Conservation (phyloP, 2,888 invertebrate species). For the Leptogaster cylindrica region DNA sequence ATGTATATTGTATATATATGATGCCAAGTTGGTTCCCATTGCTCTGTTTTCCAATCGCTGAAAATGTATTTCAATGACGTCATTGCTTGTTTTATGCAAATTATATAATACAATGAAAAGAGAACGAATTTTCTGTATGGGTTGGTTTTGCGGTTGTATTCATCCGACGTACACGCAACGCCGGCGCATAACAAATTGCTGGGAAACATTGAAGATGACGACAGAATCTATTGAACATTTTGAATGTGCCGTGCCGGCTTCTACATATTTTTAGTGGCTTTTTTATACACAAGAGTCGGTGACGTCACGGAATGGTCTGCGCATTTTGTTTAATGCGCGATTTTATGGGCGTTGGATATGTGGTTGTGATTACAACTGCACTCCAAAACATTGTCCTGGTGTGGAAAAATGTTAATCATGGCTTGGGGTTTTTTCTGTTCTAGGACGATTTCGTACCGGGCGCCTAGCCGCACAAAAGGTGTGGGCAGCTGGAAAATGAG, state of each 20-base stretch:
- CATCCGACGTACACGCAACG: too few relatives aligned
- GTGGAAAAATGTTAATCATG: background rate
- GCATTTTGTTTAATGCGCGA: slow-evolving; percentile 24
- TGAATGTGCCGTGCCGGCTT: too few relatives aligned
- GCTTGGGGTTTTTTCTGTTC: background rate
- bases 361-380: slow-evolving; percentile 10
- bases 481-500: slow-evolving; percentile 2
- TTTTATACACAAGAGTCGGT: background rate
- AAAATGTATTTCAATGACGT: too few relatives aligned
- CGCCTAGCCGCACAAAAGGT: background rate
- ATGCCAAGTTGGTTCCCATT: too few relatives aligned
- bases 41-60: too few relatives aligned
- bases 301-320: slow-evolving; percentile 33
- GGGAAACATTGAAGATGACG: background rate
- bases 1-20: too few relatives aligned
- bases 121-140: too few relatives aligned
- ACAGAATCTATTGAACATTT: too few relatives aligned
- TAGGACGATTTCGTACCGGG: background rate
- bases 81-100: too few relatives aligned
- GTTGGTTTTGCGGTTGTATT: too few relatives aligned
- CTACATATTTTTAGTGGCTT: slow-evolving; percentile 4
- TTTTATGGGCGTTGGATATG: slow-evolving; percentile 36
- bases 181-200: too few relatives aligned
- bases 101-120: too few relatives aligned
- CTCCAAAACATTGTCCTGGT: background rate